Evolutionary conservation across 2,113 vertebrate species (phyloP).

Genomic region (Cranoglanis bouderius): DNA sequence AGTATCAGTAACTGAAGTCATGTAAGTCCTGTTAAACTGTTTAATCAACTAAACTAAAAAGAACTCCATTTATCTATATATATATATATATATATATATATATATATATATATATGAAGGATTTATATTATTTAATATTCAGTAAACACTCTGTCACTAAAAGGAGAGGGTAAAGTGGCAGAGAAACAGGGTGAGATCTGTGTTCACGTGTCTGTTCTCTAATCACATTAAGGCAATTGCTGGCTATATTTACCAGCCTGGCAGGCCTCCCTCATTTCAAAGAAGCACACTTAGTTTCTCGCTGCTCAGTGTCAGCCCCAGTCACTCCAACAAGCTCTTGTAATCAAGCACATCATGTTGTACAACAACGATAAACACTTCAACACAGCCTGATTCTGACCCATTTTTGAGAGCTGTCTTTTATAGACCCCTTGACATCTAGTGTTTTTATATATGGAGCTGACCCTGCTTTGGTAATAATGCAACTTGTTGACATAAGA

Average conservation of each 20-base stretch:
- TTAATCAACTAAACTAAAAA: background rate
- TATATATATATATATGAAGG: no score
- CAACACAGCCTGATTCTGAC: background rate
- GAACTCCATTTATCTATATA: background rate
- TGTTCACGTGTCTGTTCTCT: background rate
- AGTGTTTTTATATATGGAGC: background rate
- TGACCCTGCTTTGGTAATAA: background rate
- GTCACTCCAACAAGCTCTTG: background rate
- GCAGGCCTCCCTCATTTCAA: slow-evolving; percentile 14
- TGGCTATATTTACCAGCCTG: slow-evolving; percentile 19
- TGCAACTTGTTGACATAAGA: background rate
- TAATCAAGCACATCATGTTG: slow-evolving; percentile 3
- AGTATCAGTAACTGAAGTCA: background rate
- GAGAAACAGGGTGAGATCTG: background rate
- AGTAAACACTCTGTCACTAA: background rate
- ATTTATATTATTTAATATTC: background rate
- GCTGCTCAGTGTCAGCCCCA: background rate
- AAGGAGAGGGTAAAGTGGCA: background rate
- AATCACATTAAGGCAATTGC: background rate
- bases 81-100: no score
- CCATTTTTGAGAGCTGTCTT: background rate
- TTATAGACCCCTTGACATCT: background rate
- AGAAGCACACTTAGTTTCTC: slow-evolving; percentile 5
- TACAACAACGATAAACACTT: background rate
- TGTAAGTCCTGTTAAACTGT: background rate